Base-by-base conservation (phyloP, 2,113 vertebrate species). In the Scartelaos histophorus region DNA sequence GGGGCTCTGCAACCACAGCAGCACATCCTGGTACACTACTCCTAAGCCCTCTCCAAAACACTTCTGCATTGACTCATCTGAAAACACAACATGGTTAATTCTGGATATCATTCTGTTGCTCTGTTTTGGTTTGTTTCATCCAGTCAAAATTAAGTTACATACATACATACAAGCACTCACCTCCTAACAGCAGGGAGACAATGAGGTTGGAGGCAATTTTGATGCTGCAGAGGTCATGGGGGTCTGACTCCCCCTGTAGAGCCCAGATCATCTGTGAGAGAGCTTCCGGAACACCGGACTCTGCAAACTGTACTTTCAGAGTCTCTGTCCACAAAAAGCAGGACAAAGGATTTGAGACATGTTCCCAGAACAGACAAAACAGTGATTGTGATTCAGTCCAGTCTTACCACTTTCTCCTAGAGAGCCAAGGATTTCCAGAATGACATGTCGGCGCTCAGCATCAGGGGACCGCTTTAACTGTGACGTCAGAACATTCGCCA, bases 171-270 rank as follows among this genome's bases (percentile, higher is more conserved):
- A 60, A 57, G 54, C 38, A 73, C 91, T 84, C 88, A 97, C 95
- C 96, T 91, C 95, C 95, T 72, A 96, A 91, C 43, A 97, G 93
- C 49, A 96, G 85, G 3, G 95, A 94, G 21, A 96, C 95, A 0
- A 96, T 95, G 66, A 97, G 94, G 88, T 95, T 95, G 1, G 95
- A 96, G 22, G 95, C 94, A 19, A 95, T 94, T 87, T 96, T 97
- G 82, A 96, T 91, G 91, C 94, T 93, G 83, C 95, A 95, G 1
- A 93, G 91, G 29, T 96, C 94, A 38, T 96, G 94, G 43, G 93
- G 91, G 81, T 94, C 93, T 12, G 92, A 92, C 0, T 91, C 93
- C 24, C 91, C 92, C 61, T 95, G 94, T 66, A 96, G 93, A 58
- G 79, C 84, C 70, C 87, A 87, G 62, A 97, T 93, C 89, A 97